Evolutionary conservation across 2,113 vertebrate genomes (phyloP), one percentile per base, ranked within the genome.

Genomic region (Isichthys henryi): DNA sequence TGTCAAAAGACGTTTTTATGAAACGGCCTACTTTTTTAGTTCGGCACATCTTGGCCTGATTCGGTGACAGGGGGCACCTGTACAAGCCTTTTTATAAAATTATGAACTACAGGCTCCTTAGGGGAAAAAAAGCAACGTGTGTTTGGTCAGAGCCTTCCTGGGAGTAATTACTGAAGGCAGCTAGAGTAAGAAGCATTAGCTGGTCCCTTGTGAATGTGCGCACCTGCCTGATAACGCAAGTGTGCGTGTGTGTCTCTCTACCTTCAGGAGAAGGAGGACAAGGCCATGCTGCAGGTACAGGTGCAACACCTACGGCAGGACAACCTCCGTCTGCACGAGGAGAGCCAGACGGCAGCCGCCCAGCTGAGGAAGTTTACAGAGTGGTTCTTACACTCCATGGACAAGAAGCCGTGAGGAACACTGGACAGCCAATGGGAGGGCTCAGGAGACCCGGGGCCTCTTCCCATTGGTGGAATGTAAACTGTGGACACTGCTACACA

Each of bases 251-350:
- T 70, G 87, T 66, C 53, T 90, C 17, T 80, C 52, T 27, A n/a
- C 90, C 89, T 3, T 31, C 93, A 97, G 97, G 97, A 97, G 93
- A 97, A 97, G 92, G 95, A 96, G 92, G 97, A 97, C 95, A 97
- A 97, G 93, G 96, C 96, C 0, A 95, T 96, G 86, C 96, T 97
- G 23, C 96, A 97, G 89, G 96, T 96, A 0, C 96, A 97, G 90
- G 96, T 97, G 0, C 96, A 96, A 82, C 96, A 97, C 88, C 94
- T 97, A 91, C 93, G 97, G 8, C 96, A 96, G 90, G 96, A 97
- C 93, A 97, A 97, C 93, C 93, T 96, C 93, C 93, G 97, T 2
- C 96, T 97, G 91, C 97, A 97, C 91, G 96, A 97, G 90, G 97
- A 97, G 91, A 97, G 97, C 13, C 96, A 96, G 92, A 97, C 96